These are phyloP conservation scores for Unio pictorum DNA, from an alignment of 2,888 invertebrate genomes.

Conservation along the genomic window DNA sequence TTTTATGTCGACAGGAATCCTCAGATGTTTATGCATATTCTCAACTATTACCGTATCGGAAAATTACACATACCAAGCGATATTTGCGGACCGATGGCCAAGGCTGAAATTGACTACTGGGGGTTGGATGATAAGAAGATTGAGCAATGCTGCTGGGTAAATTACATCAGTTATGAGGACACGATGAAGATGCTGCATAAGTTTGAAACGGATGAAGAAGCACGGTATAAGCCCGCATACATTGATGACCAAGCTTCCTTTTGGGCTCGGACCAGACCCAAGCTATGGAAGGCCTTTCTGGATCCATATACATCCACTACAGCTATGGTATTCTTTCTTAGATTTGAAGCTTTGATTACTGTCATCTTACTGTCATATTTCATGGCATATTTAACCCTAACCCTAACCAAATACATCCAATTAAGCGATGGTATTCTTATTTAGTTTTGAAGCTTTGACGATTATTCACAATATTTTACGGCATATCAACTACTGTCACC, in stretches of 20 bases:
- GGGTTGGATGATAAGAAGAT: constrained; percentile 56
- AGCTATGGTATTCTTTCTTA: constrained; percentile 43
- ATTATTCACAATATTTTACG: no score
- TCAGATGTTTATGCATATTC: constrained; percentile 45
- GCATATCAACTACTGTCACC: no score
- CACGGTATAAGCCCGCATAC: constrained; percentile 33
- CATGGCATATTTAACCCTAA: no score
- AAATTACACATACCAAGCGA: constrained; percentile 48
- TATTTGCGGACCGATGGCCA: constrained; percentile 47
- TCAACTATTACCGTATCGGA: constrained; percentile 50
- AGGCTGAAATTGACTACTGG: constrained; percentile 58
- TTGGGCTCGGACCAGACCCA: constrained; percentile 31
- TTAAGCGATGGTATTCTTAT: constrained; percentile 41
- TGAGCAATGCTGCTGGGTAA: constrained; percentile 59
- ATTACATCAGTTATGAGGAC: constrained; percentile 52
- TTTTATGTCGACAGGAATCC: constrained; percentile 51
- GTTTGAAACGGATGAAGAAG: constrained; percentile 45
- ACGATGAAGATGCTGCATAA: constrained; percentile 43
- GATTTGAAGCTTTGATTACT: no score
- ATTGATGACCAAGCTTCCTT: constrained; percentile 30
- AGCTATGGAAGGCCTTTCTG: constrained; percentile 46
- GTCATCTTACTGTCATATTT: no score
- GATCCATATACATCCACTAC: constrained; percentile 44
- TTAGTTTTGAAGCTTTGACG: background rate
- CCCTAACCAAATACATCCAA: constrained; percentile 36